These are phyloP conservation scores for Zaprionus africanus DNA, from an alignment of 1,140 invertebrate species.

Conservation along the genomic window DNA sequence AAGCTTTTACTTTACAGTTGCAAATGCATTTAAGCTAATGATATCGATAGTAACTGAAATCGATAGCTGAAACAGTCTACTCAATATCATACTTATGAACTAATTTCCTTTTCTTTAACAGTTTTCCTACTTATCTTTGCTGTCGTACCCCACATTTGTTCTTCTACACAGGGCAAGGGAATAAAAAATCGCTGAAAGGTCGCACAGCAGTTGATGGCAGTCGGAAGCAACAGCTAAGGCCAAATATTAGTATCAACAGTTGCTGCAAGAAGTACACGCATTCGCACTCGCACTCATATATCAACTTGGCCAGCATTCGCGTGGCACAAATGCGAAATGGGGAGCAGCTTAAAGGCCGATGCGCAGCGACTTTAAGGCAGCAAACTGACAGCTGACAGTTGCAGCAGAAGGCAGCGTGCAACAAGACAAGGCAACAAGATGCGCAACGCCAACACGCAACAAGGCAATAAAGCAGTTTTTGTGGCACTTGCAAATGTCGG, in stretches of 20 bases:
- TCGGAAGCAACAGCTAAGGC: conserved; percentile 28
- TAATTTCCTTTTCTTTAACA: background rate
- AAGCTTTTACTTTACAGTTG: too few species aligned
- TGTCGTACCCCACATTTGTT: background rate
- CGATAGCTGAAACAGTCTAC: background rate
- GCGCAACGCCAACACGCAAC: background rate
- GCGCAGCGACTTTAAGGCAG: conserved; percentile 2
- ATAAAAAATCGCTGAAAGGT: background rate
- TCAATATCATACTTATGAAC: too few species aligned
- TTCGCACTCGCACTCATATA: background rate
- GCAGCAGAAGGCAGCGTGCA: conserved; percentile 46
- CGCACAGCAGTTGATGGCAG: background rate
- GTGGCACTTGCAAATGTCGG: background rate
- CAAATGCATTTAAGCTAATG: too few species aligned
- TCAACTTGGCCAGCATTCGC: background rate
- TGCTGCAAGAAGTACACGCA: background rate
- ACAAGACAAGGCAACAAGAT: background rate
- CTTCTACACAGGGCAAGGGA: background rate
- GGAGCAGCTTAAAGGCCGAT: conserved; percentile 3
- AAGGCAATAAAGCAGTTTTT: background rate
- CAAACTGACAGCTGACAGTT: conserved; percentile 47
- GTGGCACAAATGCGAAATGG: background rate
- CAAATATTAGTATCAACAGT: conserved; percentile 36
- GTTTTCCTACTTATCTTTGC: too few species aligned
- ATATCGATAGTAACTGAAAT: background rate